Base-by-base conservation (phyloP, 2,113 vertebrate genomes). In the Otolemur garnettii region DNA sequence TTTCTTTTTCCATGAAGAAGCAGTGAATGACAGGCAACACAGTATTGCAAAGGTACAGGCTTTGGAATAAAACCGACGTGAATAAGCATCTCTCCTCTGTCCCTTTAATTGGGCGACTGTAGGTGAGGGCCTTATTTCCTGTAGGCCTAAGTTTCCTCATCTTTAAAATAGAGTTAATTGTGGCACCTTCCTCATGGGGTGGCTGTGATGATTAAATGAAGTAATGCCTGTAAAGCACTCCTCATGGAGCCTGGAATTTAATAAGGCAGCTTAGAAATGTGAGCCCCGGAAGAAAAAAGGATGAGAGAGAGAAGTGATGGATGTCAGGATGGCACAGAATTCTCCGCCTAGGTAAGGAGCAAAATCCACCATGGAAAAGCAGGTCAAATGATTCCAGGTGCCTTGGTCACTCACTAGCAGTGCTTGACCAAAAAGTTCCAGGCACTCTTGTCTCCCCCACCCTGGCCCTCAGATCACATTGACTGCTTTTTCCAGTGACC, bases 401-500 rank as follows among this genome's bases (percentile, higher is more conserved):
- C 66, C 89, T 77, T 83, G 66, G 69, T 87, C 81, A 53, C 45
- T 11, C 81, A 53, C 45, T 11, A 59, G 64, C 17, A 26, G 10
- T 17, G 14, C 77, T 64, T 42, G 38, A 64, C 60, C 53, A 35
- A 53, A 96, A 97, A 89, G 72, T 88, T 87, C 85, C 78, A 88
- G 60, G 42, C 12, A 71, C 59, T 59, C 59, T 14, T 18, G 5
- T 53, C 28, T 89, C 94, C 62, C 83, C 35, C 12, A 17, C 8
- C 21, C 13, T 33, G 83, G 59, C 35, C 55, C 30, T 62, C 75
- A 78, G 28, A 42, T 90, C 86, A 72, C 75, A 50, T 74, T 78
- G 71, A 94, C 71, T 91, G 72, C 28, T 93, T 96, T 97, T 96
- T 91, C 94, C 91, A 90, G 38, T 79, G 94, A 87, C 60, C 93